Base-by-base conservation (phyloP, 2,888 invertebrate genomes). In the Anagyrus pseudococci region DNA sequence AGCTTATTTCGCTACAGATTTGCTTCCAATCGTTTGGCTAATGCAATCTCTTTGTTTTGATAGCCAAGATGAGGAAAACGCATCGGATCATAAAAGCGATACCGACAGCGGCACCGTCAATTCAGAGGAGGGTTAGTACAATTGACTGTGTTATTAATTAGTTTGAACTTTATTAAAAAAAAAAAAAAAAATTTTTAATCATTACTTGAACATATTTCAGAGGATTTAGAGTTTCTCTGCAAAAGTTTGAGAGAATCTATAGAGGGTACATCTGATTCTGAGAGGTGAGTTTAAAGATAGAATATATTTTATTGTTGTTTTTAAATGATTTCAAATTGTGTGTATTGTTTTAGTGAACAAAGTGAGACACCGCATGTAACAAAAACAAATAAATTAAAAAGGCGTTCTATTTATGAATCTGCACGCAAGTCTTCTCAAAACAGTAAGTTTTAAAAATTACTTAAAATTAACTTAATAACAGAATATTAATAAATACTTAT, bases 321-420 rank as follows among this genome's bases (percentile, higher is more conserved):
- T 25, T 40, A 15, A 20, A 1, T 19, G 10, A 46, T 20, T 33
- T 43, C 43, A 22, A 29, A 26, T 37, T 40, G 40, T 29, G 17
- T 48, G 20, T 15, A 43, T n/a, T 47, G 29, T 43, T 19, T 25
- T 48, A 17, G 52, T 22, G 17, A 26, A 33, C 44, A n/a, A n/a
- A n/a, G n/a, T n/a, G 23, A 55, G 33, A 40, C 17, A 2, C 25
- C 17, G 6, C 1, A 52, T 19, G 10, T 13, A 40, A 40, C 40
- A 13, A 25, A 48, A 10, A 22, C 19, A n/a, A 53, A 56, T 41
- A 48, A 23, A n/a, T 23, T 54, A 1, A 63, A 64, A 48, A 60
- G 66, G 40, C 23, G 33, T 7, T 67, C 66, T 17, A 64, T 67
- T 50, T 67, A 63, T 60, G 66, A 67, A 22, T 15, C 15, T 40